phyloP scores from a whole-genome alignment of 2,888 invertebrate species.

The Linyphia triangularis region DNA sequence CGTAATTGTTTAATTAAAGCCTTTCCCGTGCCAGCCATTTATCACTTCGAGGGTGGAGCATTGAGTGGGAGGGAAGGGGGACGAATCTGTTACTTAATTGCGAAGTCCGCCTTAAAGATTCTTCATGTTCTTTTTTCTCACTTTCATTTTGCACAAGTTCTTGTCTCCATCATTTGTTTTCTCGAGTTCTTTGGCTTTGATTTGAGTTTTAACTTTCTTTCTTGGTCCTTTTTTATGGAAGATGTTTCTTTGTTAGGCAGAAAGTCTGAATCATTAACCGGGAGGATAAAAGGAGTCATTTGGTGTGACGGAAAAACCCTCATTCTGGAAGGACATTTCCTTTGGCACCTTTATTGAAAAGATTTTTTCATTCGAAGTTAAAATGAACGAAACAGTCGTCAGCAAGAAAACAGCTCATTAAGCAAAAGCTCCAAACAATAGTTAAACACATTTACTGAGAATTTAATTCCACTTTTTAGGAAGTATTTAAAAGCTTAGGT shows the following conservation, averaged over 20 bases:
- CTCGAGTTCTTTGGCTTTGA: slow-evolving; percentile 42
- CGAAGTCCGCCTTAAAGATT: slow-evolving; percentile 51
- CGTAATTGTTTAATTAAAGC: slow-evolving; percentile 74
- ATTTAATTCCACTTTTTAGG: not conserved
- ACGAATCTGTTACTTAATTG: slow-evolving; percentile 60
- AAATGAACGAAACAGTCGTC: not conserved
- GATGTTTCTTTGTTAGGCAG: slow-evolving; percentile 62
- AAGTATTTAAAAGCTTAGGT: too few relatives aligned
- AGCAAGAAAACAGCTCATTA: not conserved
- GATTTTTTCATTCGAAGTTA: not conserved
- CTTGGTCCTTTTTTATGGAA: too few relatives aligned
- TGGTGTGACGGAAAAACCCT: slow-evolving; percentile 48
- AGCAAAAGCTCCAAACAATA: not conserved
- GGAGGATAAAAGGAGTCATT: slow-evolving; percentile 53
- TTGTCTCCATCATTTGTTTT: slow-evolving; percentile 69
- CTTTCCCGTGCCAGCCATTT: slow-evolving; percentile 45
- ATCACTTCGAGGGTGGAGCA: slow-evolving; percentile 43
- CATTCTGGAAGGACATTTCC: not conserved
- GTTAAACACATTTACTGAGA: not conserved
- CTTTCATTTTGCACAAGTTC: slow-evolving; percentile 57
- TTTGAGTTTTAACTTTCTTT: slow-evolving; percentile 57
- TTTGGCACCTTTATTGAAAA: not conserved
- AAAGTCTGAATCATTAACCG: slow-evolving; percentile 66
- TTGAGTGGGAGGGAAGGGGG: not conserved
- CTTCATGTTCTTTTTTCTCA: slow-evolving; percentile 11